Conservation (phyloP, 2,797 vertebrate genomes). For the Falco novaeseelandiae region DNA sequence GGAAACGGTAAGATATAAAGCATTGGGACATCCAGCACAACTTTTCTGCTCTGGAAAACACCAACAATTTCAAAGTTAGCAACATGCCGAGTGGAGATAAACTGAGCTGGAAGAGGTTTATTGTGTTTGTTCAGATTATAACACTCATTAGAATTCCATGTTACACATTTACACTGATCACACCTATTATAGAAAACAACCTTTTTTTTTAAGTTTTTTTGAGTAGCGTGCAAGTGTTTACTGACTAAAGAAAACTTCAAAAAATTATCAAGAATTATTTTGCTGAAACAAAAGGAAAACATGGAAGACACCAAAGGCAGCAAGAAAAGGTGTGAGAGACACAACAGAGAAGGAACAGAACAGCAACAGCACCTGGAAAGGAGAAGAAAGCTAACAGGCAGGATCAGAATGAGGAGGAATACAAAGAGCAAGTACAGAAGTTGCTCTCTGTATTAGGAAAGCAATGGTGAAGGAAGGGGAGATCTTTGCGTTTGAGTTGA, state of each 20-base stretch:
- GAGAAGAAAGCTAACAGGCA: neutral
- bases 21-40: neutral
- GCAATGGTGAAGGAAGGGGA: neutral
- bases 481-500: neutral
- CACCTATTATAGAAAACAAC: neutral
- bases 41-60: neutral
- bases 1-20: neutral
- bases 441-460: neutral
- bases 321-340: neutral
- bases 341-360: neutral
- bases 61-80: neutral
- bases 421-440: neutral
- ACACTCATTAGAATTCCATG: neutral
- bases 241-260: neutral
- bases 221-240: neutral
- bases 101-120: neutral
- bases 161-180: neutral
- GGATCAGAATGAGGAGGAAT: neutral
- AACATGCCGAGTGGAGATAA: neutral
- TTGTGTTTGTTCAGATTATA: neutral
- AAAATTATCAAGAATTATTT: neutral
- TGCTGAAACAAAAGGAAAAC: neutral
- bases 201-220: neutral
- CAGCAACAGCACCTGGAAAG: neutral
- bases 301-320: accelerated